Base-by-base conservation (phyloP, 2,113 vertebrate species). In the Xenopus tropicalis region DNA sequence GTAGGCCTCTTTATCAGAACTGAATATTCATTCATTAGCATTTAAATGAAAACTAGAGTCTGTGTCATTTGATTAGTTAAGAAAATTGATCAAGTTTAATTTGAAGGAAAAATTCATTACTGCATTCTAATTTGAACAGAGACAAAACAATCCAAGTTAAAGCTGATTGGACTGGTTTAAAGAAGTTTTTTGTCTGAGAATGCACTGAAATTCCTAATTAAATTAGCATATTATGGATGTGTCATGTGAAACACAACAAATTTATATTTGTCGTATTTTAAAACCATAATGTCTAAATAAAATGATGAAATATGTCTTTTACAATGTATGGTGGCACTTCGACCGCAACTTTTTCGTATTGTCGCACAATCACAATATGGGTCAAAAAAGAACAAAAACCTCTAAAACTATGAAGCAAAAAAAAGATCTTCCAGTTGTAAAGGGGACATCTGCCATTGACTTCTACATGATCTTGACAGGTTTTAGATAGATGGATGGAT, bases 21-120 rank as follows among this genome's bases (percentile, higher is more conserved):
- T 75, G 58, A 69, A 75, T 75, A 75, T 75, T 69, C 66, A 75
- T 75, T 75, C 73, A 75, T 75, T 75, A 75, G 73, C 73, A 75
- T 75, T 75, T 75, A 75, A 75, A 75, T 75, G 73, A 75, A 75
- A 75, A 69, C 73, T 75, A 69, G 58, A 56, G 63, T 68, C 72
- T 75, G 73, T 75, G 66, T 75, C 73, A 69, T 75, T 74, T 75
- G 73, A 75, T 75, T 75, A 75, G 73, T 54, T 63, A 44, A 42
- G 66, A 69, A 69, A 75, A 75, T 75, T 75, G 73, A 75, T 75
- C 66, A 75, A 69, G 73, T 63, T 75, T 69, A 75, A 75, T 69
- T 75, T 75, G 73, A 61, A 75, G 66, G 58, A 75, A 75, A 75
- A 75, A 75, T 75, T 75, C 66, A 75, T 75, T 75, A 75, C 66